phyloP scores from a whole-genome alignment of 2,888 invertebrate genomes.

The Linyphia triangularis region DNA sequence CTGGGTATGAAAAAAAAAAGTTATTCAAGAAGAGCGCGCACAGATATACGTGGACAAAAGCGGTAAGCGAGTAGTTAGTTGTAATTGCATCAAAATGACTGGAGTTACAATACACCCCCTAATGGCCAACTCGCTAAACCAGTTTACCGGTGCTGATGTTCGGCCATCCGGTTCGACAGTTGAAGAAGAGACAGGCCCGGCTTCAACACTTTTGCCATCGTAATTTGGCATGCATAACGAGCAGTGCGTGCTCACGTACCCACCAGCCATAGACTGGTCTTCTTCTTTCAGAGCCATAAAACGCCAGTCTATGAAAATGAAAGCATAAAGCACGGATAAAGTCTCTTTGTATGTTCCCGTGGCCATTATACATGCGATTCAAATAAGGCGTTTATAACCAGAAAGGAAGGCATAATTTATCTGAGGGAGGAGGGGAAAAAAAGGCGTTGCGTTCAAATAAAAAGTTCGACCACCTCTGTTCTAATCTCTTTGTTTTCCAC shows the following conservation, averaged over 20 bases:
- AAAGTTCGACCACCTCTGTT: not conserved
- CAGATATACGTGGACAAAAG: slow-evolving; percentile 52
- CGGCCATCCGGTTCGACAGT: slow-evolving; percentile 68
- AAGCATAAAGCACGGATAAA: slow-evolving; percentile 35
- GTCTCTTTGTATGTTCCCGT: slow-evolving; percentile 15
- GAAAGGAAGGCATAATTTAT: slow-evolving; percentile 44
- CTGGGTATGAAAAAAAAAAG: not conserved
- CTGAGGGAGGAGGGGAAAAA: not conserved
- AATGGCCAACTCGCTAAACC: slow-evolving; percentile 72
- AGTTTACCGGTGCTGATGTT: slow-evolving; percentile 69
- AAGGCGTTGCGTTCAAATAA: slow-evolving; percentile 31
- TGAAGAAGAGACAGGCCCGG: slow-evolving; percentile 29
- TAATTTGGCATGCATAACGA: slow-evolving; percentile 69
- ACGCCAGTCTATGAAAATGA: not conserved
- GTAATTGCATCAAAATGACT: slow-evolving; percentile 71
- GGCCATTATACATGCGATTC: slow-evolving; percentile 12
- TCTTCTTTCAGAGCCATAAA: slow-evolving; percentile 6
- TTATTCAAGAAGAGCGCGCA: slow-evolving; percentile 24
- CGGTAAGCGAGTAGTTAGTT: slow-evolving; percentile 66
- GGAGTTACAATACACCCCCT: slow-evolving; percentile 60
- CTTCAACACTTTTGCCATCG: slow-evolving; percentile 51
- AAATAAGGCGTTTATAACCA: slow-evolving; percentile 40
- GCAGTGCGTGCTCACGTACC: slow-evolving; percentile 39
- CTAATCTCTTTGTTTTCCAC: slow-evolving; percentile 1
- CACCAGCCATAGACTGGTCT: not conserved